Percentiles rank a stretch among this genome's conserved stretches.
Conservation (phyloP, 2,888 invertebrate species). For the Lymantria dispar region DNA sequence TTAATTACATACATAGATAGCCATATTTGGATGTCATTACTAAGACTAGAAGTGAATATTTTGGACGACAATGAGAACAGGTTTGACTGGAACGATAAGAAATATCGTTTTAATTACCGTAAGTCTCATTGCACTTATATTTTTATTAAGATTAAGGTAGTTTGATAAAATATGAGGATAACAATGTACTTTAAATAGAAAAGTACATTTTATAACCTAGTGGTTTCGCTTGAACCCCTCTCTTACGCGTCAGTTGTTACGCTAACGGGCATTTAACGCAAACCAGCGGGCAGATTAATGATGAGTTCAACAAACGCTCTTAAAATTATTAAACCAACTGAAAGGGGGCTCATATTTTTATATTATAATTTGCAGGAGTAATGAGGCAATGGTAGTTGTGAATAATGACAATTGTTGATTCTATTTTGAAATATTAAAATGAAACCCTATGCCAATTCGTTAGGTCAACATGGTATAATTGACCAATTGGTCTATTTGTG, state of each 20-base stretch:
- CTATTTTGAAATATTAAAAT: too few relatives aligned
- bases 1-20: slow-evolving; percentile 13
- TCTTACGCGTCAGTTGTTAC: slow-evolving; percentile 38
- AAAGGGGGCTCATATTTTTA: background rate
- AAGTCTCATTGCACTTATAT: background rate
- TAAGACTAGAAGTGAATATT: slow-evolving; percentile 29
- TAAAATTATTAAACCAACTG: slow-evolving; percentile 21
- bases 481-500: too few relatives aligned
- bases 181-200: slow-evolving; percentile 7
- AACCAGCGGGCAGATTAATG: slow-evolving; percentile 20
- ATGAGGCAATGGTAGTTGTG: too few relatives aligned
- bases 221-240: slow-evolving; percentile 29
- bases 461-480: too few relatives aligned
- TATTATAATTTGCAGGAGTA: too few relatives aligned
- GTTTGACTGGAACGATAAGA: slow-evolving; percentile 25
- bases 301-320: slow-evolving; percentile 27
- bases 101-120: slow-evolving; percentile 26
- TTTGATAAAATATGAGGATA: background rate
- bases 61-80: slow-evolving; percentile 30
- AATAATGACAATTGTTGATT: too few relatives aligned
- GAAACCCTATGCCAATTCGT: too few relatives aligned
- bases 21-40: slow-evolving; percentile 14
- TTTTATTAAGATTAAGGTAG: background rate
- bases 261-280: slow-evolving; percentile 33
- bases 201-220: slow-evolving; percentile 28